Conservation (phyloP, 2,113 vertebrate genomes). For the Falcunculus frontatus region DNA sequence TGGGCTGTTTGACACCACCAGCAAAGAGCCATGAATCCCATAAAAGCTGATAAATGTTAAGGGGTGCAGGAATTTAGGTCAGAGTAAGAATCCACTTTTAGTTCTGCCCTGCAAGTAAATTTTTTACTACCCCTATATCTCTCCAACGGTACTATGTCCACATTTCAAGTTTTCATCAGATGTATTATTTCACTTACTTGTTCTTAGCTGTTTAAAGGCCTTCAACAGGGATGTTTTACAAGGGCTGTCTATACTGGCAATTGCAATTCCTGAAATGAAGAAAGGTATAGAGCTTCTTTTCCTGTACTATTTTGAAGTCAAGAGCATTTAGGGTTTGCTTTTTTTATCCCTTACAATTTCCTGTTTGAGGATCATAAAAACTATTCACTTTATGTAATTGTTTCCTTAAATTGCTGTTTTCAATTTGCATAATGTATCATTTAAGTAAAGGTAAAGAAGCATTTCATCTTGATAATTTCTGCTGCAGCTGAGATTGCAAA, state of each 20-base stretch:
- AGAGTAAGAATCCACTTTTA: background rate
- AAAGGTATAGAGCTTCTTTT: conserved; percentile 22
- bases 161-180: background rate
- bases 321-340: conserved; percentile 10
- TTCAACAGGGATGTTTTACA: background rate
- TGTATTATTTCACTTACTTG: background rate
- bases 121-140: background rate
- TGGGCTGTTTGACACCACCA: background rate
- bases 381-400: conserved; percentile 52
- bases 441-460: conserved; percentile 63
- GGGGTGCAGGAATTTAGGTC: background rate
- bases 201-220: background rate
- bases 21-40: background rate
- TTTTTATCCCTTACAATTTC: conserved; percentile 53
- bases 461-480: conserved; percentile 54
- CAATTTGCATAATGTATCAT: conserved; percentile 54
- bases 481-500: conserved; percentile 61
- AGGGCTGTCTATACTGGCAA: background rate
- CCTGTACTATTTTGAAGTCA: background rate
- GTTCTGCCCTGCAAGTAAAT: background rate
- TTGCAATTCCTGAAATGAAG: background rate
- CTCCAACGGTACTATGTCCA: background rate
- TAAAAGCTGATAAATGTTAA: background rate
- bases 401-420: conserved; percentile 58
- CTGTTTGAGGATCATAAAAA: conserved; percentile 26